These are phyloP conservation scores for Coturnix japonica DNA, from an alignment of 2,113 vertebrate species.

Conservation along the genomic window DNA sequence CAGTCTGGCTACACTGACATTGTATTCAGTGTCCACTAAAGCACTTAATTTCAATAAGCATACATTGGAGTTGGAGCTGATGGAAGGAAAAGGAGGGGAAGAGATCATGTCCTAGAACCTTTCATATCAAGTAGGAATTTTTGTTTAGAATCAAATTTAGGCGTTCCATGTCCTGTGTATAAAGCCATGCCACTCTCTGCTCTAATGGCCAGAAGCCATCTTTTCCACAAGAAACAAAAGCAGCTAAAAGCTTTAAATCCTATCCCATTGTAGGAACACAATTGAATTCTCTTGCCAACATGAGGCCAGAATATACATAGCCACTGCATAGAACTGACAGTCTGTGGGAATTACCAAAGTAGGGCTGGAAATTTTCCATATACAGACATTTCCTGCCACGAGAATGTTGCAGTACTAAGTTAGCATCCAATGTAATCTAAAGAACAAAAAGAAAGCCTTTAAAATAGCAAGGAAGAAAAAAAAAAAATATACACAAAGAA, in stretches of 20 bases:
- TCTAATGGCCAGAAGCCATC: constrained; percentile 58
- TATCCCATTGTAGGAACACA: constrained; percentile 53
- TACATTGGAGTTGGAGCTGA: neutral
- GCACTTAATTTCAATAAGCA: neutral
- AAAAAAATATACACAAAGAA: constrained; percentile 15
- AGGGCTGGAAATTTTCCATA: constrained; percentile 66
- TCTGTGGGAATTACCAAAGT: constrained; percentile 74
- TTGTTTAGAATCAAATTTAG: constrained; percentile 12
- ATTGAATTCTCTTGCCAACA: constrained; percentile 52
- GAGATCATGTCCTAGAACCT: neutral
- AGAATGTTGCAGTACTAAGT: constrained; percentile 33
- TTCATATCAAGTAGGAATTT: neutral
- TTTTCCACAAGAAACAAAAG: constrained; percentile 67
- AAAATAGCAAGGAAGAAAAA: constrained; percentile 42
- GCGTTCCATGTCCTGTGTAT: constrained; percentile 23
- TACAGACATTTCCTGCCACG: constrained; percentile 49
- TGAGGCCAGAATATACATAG: constrained; percentile 62
- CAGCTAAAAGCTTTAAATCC: constrained; percentile 73
- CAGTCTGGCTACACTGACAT: neutral
- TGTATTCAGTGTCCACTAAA: neutral
- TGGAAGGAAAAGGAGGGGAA: neutral
- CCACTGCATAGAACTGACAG: constrained; percentile 54
- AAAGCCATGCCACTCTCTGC: constrained; percentile 19
- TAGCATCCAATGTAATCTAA: constrained; percentile 56
- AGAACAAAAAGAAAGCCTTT: constrained; percentile 52